Conservation (phyloP, 2,888 invertebrate species). For the Ischnus inquisitorius region DNA sequence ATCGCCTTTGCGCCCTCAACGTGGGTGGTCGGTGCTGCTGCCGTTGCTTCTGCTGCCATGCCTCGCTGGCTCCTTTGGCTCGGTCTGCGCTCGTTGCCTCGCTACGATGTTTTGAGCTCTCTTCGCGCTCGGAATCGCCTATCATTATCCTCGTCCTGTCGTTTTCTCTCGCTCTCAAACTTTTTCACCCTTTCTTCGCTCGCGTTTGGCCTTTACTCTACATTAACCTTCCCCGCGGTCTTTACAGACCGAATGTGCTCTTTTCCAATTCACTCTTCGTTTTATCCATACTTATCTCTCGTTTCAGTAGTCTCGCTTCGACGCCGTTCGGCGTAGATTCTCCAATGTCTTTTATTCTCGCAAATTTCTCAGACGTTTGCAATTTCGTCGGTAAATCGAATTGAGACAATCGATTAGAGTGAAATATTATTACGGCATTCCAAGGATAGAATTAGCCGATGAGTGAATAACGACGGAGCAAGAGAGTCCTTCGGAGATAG, state of each 20-base stretch:
- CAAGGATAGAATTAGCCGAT: background rate
- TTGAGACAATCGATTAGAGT: background rate
- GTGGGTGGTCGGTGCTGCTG: constrained; percentile 80
- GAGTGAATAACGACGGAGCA: constrained; percentile 22
- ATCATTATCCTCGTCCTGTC: constrained; percentile 14
- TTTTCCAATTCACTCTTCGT: background rate
- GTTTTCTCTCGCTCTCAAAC: background rate
- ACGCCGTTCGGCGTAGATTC: background rate
- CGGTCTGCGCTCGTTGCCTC: constrained; percentile 32
- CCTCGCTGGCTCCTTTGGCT: constrained; percentile 41
- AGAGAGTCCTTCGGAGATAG: constrained; percentile 21
- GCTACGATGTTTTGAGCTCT: constrained; percentile 5
- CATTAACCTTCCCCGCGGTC: constrained; percentile 32
- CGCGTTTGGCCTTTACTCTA: constrained; percentile 19
- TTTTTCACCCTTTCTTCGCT: constrained; percentile 18
- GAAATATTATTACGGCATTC: background rate
- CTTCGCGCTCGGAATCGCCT: constrained; percentile 37
- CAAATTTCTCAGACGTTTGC: background rate
- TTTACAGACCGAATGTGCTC: background rate
- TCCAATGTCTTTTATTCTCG: background rate
- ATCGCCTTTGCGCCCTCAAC: constrained; percentile 84
- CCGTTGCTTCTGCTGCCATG: constrained; percentile 59
- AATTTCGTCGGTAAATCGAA: no score
- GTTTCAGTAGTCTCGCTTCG: constrained; percentile 63
- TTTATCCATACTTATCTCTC: constrained; percentile 51